Evolutionary conservation across 2,888 invertebrate species (phyloP), one percentile per base, ranked within the genome.

Genomic region (Microplitis deprimator): DNA sequence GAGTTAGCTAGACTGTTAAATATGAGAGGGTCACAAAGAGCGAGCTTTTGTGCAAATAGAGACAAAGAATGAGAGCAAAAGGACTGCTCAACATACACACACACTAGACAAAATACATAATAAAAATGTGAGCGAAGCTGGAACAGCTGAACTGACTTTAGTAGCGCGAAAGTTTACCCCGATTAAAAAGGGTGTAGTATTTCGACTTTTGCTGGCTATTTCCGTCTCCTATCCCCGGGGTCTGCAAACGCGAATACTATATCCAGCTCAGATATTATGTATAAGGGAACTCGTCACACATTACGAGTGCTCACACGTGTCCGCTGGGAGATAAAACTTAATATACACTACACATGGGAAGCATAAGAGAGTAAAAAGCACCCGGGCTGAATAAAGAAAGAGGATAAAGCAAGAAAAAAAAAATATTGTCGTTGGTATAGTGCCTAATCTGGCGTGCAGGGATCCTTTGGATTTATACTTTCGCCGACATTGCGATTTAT

Each of bases 401-500:
- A 68, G 64, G 40, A 70, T 65, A 16, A 72, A 74, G 75, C 59
- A 71, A 73, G 60, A 73, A 74, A 62, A 61, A 62, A 69, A 59
- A 62, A 39, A 64, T 8, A 5, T 39, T 13, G 62, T 69, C 50
- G 38, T 17, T 61, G 72, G 64, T 65, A 78, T 79, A 77, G 77
- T 81, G 81, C 77, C 81, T 81, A 81, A 82, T 82, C 81, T 79
- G 78, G 68, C 68, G 72, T 71, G 78, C 77, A 79, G 77, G 81
- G 80, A 79, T 73, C 79, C 68, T 77, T 73, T 76, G 71, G 74
- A 70, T 72, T 13, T 13, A 13, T 8, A 50, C 50, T 50, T 13
- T 50, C 13, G 10, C 64, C 70, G 68, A 73, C 77, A 76, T 79
- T 80, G 29, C 29, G 83, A 87, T 83, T 85, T 87, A 87, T 87